Conservation (phyloP, 2,113 vertebrate species). For the Notothenia coriiceps region DNA sequence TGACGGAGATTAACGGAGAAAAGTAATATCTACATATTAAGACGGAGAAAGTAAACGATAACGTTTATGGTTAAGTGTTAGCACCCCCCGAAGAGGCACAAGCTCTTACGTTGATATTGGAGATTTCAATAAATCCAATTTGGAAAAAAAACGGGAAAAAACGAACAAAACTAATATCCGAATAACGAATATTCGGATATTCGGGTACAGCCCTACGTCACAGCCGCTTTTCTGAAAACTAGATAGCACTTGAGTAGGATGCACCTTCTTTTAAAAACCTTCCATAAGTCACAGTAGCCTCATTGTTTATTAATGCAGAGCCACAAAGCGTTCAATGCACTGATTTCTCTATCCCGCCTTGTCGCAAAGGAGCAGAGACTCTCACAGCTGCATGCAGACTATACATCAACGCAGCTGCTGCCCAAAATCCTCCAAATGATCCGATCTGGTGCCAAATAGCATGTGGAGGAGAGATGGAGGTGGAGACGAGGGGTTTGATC, state of each 20-base stretch:
- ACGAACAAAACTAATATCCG: too few species aligned
- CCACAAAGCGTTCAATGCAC: not conserved
- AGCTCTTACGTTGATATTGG: too few species aligned
- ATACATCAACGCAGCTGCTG: conserved; percentile 59
- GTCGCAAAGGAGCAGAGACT: conserved; percentile 40
- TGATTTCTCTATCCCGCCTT: not conserved
- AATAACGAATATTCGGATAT: too few species aligned
- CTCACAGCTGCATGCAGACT: conserved; percentile 11
- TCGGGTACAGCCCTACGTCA: too few species aligned
- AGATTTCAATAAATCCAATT: too few species aligned
- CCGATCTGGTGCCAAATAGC: conserved; percentile 36
- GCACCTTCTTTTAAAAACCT: not conserved
- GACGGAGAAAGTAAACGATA: too few species aligned
- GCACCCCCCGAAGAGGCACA: too few species aligned
- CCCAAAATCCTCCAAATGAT: conserved; percentile 48
- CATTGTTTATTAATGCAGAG: conserved; percentile 39
- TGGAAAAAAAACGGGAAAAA: too few species aligned
- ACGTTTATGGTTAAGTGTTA: too few species aligned
- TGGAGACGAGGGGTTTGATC: not conserved
- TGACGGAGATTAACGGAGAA: too few species aligned
- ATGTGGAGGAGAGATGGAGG: not conserved
- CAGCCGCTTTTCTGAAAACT: too few species aligned
- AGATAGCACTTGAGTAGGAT: not conserved
- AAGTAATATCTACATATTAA: too few species aligned
- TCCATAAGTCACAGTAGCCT: conserved; percentile 6